Percentiles rank a stretch among this genome's conserved stretches.
These are phyloP conservation scores for Lepilemur ruficaudatus DNA, from an alignment of 2,797 vertebrate genomes.

Conservation along the genomic window DNA sequence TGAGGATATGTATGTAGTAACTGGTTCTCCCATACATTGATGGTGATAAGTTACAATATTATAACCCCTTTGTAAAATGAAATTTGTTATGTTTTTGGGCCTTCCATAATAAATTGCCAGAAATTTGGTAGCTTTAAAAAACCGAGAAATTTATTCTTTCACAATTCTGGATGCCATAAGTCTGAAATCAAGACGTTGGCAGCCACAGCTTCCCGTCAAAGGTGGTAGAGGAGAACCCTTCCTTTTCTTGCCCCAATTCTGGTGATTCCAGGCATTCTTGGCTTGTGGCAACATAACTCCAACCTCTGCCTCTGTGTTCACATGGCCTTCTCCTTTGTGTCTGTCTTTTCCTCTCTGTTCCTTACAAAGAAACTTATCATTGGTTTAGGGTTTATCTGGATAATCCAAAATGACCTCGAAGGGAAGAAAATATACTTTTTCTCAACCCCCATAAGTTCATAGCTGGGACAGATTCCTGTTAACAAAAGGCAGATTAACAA, in stretches of 20 bases:
- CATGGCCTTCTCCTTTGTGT: not conserved
- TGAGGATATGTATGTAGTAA: not conserved
- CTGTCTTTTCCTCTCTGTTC: not conserved
- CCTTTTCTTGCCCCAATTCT: not conserved
- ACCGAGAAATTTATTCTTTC: not conserved
- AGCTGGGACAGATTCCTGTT: not conserved
- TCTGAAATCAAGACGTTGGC: not conserved
- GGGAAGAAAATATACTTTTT: not conserved
- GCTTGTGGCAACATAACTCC: not conserved
- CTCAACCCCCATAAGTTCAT: not conserved
- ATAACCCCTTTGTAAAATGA: not conserved
- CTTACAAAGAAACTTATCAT: not conserved
- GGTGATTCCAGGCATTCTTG: not conserved
- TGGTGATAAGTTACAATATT: not conserved
- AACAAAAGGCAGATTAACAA: not conserved
- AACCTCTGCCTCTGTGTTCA: not conserved
- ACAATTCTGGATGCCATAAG: not conserved
- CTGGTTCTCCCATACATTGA: not conserved
- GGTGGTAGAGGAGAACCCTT: not conserved
- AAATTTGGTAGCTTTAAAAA: not conserved
- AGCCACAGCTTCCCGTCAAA: not conserved
- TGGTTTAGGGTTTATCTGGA: not conserved
- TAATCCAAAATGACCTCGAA: not conserved
- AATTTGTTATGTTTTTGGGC: not conserved
- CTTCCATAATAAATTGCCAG: not conserved